phyloP scores from a whole-genome alignment of 1,140 invertebrate species.

The Papilio polytes region DNA sequence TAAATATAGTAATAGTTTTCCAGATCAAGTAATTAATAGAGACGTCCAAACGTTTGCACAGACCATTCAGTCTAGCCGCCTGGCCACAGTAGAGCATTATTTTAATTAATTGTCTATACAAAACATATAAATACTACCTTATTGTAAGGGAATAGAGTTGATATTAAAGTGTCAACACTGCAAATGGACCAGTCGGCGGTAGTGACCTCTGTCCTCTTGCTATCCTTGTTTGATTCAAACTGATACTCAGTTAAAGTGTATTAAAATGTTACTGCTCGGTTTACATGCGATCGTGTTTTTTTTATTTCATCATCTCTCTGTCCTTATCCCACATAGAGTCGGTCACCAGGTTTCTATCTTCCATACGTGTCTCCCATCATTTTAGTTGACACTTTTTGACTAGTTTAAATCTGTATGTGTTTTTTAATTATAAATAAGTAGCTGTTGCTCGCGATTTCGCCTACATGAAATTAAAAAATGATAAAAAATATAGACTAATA shows the following conservation, averaged over 20 bases:
- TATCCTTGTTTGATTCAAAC: constrained; percentile 25
- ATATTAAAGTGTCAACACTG: not conserved
- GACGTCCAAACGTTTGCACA: constrained; percentile 21
- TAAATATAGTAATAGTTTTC: not conserved
- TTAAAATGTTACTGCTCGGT: constrained; percentile 24
- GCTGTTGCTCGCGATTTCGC: no score
- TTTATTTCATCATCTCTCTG: not conserved
- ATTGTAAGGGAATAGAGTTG: constrained; percentile 1
- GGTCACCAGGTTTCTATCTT: no score
- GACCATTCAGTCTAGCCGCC: constrained; percentile 17
- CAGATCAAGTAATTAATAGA: constrained; percentile 20
- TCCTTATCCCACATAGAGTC: no score
- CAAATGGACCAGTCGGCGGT: constrained; percentile 7
- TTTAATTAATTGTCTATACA: constrained; percentile 16
- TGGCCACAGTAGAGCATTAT: constrained; percentile 21
- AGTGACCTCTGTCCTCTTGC: constrained; percentile 28
- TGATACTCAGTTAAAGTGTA: constrained; percentile 32
- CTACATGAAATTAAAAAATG: no score
- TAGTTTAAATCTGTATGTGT: no score
- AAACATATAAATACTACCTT: not conserved
- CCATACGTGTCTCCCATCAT: no score
- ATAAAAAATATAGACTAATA: no score
- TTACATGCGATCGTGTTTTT: constrained; percentile 2
- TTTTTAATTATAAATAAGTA: no score
- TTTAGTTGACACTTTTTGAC: no score